Evolutionary conservation across 2,797 vertebrate species (phyloP), one percentile per base, ranked within the genome.

Genomic region (Urophycis tenuis): DNA sequence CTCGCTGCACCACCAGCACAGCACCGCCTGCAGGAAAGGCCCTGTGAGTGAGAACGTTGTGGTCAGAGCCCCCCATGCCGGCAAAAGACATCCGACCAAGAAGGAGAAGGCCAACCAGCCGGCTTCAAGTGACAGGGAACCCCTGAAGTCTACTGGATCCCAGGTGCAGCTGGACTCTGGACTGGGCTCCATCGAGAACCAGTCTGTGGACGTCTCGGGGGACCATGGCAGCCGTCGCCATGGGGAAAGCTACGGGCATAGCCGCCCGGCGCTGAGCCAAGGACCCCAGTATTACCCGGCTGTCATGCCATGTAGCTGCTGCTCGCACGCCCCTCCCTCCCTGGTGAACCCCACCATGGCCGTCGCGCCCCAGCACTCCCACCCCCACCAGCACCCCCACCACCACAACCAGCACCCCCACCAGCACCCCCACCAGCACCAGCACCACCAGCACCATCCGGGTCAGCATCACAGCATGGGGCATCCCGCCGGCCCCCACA

Each of bases 91-190:
- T 30, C 5, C 79, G 5, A 71, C 79, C 0, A 88, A 85, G 71
- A 92, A 83, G 75, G 90, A 92, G 45, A 84, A 81, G 70, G 22
- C 8, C 2, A 3, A 71, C 30, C 83, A 80, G 0, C 85, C 79
- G 2, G 30, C 32, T 7, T 64, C 76, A 0, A 74, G 81, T 25
- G 85, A 85, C 6, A 80, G 72, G 2, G n/a, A 79, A 25, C 80
- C 79, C 0, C 39, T 64, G 36, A 10, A n/a, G 10, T 64, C 41
- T 0, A 35, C 78, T 0, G 79, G 75, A 29, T 90, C 89, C 70
- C 88, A 89, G 34, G 90, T 92, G 75, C 83, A 81, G 75, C 85
- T 92, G 77, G 93, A 94, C 85, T 94, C 93, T 2, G 92, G 93
- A 36, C 79, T 93, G 34, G 92, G 93, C 72, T 94, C 93, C 25